Evolutionary conservation across 2,888 invertebrate genomes (phyloP).

Genomic region (Ophioninae sp.): DNA sequence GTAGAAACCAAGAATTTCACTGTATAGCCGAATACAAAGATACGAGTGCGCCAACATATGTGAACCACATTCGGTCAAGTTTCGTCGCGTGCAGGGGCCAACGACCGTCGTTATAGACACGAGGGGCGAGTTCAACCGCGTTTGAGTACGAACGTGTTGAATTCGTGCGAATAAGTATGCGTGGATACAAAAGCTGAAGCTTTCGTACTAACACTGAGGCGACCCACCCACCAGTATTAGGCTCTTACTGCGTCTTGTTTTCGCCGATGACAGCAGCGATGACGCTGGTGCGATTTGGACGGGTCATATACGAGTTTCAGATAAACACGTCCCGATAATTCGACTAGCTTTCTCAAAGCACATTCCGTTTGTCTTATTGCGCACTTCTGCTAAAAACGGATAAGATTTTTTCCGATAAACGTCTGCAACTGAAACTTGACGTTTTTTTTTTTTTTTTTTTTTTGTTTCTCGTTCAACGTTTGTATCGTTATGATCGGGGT

Average conservation of each 20-base stretch:
- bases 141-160: slow-evolving; percentile 53
- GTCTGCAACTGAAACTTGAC: background rate
- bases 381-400: background rate
- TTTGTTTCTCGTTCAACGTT: background rate
- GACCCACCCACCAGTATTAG: background rate
- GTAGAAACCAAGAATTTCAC: slow-evolving; percentile 5
- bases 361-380: background rate
- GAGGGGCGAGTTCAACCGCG: slow-evolving; percentile 44
- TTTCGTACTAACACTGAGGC: slow-evolving; percentile 29
- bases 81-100: slow-evolving; percentile 63
- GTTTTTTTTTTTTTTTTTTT: background rate
- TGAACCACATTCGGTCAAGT: slow-evolving; percentile 59
- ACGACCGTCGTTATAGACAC: slow-evolving; percentile 56
- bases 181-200: slow-evolving; percentile 8
- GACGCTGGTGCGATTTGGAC: slow-evolving; percentile 23
- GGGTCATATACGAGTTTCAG: slow-evolving; percentile 40
- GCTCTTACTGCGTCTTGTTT: slow-evolving; percentile 39
- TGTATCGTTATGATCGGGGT: no score
- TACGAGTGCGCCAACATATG: slow-evolving; percentile 62
- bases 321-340: slow-evolving; percentile 14
- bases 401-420: slow-evolving; percentile 10
- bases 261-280: slow-evolving; percentile 47
- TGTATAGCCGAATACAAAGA: slow-evolving; percentile 45
- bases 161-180: background rate
- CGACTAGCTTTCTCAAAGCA: background rate